A percentile compares a stretch with the other conserved stretches of the same genome.
phyloP scores from a whole-genome alignment of 1,140 invertebrate species.

The Lysiphlebus fabarum region DNA sequence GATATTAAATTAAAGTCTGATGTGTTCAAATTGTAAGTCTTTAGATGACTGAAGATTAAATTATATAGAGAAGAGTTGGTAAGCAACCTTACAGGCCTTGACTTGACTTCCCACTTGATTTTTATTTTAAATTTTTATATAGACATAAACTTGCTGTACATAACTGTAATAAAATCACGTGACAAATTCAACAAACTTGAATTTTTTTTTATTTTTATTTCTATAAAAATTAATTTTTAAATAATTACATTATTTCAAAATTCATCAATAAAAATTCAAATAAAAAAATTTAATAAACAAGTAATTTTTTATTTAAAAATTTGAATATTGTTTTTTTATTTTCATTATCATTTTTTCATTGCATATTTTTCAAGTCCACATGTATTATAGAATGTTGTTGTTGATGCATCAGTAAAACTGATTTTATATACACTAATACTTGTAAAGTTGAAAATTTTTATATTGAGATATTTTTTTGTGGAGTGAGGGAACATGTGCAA shows the following conservation, averaged over 20 bases:
- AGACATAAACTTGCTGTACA: slow-evolving; percentile 21
- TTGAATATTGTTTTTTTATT: too few species aligned
- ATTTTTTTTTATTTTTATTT: background rate
- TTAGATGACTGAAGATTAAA: slow-evolving; percentile 14
- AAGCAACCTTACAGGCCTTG: slow-evolving; percentile 11
- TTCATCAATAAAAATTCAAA: too few species aligned
- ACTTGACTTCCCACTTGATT: background rate
- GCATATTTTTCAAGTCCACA: background rate
- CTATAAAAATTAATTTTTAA: too few species aligned
- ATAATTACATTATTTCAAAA: too few species aligned
- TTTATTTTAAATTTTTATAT: too few species aligned
- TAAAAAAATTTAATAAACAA: too few species aligned
- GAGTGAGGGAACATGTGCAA: slow-evolving; percentile 23
- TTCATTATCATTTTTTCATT: too few species aligned
- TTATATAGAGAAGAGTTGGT: background rate
- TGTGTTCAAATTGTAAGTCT: slow-evolving; percentile 4
- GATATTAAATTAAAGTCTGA: slow-evolving; percentile 1
- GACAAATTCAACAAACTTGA: slow-evolving; percentile 12
- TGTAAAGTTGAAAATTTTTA: too few species aligned
- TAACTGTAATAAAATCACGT: slow-evolving; percentile 37
- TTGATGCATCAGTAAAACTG: background rate
- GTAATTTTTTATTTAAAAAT: too few species aligned
- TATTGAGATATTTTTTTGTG: background rate
- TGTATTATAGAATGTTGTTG: background rate
- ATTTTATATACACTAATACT: background rate